Evolutionary conservation across 2,888 invertebrate species (phyloP), one percentile per base, ranked within the genome.

Genomic region (Amblyjoppa fuscipennis): DNA sequence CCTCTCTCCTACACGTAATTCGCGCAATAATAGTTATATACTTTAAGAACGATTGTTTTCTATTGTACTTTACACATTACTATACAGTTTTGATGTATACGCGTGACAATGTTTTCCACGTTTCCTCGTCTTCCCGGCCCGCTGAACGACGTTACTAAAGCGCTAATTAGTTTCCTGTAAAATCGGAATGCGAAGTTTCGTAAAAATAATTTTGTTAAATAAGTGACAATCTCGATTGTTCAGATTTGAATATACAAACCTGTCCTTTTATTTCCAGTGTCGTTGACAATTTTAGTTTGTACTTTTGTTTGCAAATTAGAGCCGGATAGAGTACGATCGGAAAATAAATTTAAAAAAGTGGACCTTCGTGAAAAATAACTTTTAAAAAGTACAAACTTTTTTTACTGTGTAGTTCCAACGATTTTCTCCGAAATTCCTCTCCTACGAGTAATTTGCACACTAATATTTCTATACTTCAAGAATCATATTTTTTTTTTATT

Each of bases 81-180:
- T 20, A 20, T 20, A 20, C 20, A 38, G 38, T 9, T 69, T 25
- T 34, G 6, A 34, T 25, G 11, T 20, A 56, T 7, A 56, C 45
- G 70, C 53, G 80, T 38, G 66, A 53, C 73, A 70, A 83, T 80
- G 64, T 80, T 76, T 11, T 41, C 56, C 68, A 25, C 31, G 28
- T 70, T 61, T 71, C 49, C 31, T 0, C 11, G 66, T 66, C 45
- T 31, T 1, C 49, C 45, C 9, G 5, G 6, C 41, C 38, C 38
- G 38, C 49, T 28, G 3, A n/a, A 69, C 41, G 68, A 69, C 70
- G 49, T 51, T 68, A 49, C 20, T 20, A 7, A 53, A 7, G 83
- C 49, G 20, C 20, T 20, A 20, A 20, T 20, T 0, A 20, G 20
- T 20, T 20, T 20, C 20, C 20, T 20, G 20, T 41, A 9, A 41